Conservation (phyloP, 2,797 vertebrate genomes). For the Helostoma temminkii region DNA sequence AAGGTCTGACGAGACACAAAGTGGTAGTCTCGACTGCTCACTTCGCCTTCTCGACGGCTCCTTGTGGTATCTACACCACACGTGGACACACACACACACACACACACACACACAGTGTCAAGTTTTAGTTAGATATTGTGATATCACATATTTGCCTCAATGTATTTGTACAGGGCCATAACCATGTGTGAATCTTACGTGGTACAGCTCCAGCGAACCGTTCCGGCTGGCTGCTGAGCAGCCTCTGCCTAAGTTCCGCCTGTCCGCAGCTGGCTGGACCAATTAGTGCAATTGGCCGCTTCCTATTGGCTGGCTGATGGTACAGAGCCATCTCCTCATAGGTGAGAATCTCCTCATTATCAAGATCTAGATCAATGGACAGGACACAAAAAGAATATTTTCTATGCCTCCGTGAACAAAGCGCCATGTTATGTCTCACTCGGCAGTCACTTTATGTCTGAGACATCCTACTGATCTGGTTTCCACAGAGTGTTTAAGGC, state of each 20-base stretch:
- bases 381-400: not conserved
- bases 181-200: slow-evolving; percentile 87
- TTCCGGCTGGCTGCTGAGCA: slow-evolving; percentile 91
- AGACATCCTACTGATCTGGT: too few relatives aligned
- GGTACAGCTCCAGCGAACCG: slow-evolving; percentile 93
- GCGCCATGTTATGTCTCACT: too few relatives aligned
- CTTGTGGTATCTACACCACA: slow-evolving; percentile 90
- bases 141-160: too few relatives aligned
- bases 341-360: slow-evolving; percentile 95
- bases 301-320: slow-evolving; percentile 97
- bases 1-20: slow-evolving; percentile 95
- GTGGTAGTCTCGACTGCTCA: slow-evolving; percentile 93
- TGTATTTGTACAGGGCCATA: too few relatives aligned
- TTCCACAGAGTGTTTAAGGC: too few relatives aligned
- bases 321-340: slow-evolving; percentile 99
- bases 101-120: slow-evolving; percentile 6
- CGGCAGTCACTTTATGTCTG: too few relatives aligned
- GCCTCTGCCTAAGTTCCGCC: slow-evolving; percentile 90
- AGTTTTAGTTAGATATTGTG: not conserved
- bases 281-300: slow-evolving; percentile 94
- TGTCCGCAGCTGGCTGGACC: slow-evolving; percentile 94
- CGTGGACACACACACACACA: slow-evolving; percentile 16
- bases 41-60: slow-evolving; percentile 90
- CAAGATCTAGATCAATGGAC: slow-evolving; percentile 84
- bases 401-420: too few relatives aligned